Percentiles rank a stretch among this genome's conserved stretches.
Evolutionary conservation across 2,113 vertebrate species (phyloP).

Genomic region (Pogona vitticeps): DNA sequence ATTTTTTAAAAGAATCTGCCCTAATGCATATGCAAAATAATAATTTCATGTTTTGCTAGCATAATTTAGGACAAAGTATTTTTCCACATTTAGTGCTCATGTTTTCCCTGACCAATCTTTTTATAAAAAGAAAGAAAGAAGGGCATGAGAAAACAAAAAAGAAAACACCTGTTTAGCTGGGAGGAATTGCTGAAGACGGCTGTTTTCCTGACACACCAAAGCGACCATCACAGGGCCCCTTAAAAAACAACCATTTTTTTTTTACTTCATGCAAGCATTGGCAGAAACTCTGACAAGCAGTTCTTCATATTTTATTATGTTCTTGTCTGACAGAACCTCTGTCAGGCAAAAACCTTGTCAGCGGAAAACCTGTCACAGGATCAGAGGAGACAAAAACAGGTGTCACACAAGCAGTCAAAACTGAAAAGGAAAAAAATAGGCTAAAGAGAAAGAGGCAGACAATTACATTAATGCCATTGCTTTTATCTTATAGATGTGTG

Average conservation of each 20-base stretch:
- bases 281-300: conserved; percentile 94
- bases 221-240: conserved; percentile 76
- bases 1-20: neutral
- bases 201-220: conserved; percentile 71
- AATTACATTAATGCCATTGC: conserved; percentile 91
- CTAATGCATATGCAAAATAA: neutral
- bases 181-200: conserved; percentile 64
- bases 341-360: conserved; percentile 94
- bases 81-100: neutral
- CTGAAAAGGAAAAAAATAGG: conserved; percentile 82
- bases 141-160: conserved; percentile 69
- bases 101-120: conserved; percentile 60
- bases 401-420: conserved; percentile 94
- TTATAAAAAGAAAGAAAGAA: conserved; percentile 55
- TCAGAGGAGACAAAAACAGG: conserved; percentile 93
- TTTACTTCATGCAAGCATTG: conserved; percentile 85
- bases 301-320: conserved; percentile 98
- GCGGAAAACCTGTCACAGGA: conserved; percentile 87
- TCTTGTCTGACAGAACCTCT: conserved; percentile 91
- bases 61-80: conserved; percentile 32
- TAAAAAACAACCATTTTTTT: conserved; percentile 73
- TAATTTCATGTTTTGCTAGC: conserved; percentile 34
- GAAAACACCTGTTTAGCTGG: conserved; percentile 89
- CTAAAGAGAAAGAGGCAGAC: conserved; percentile 88
- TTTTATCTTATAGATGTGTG: conserved; percentile 91